Percentiles rank a stretch among this genome's conserved stretches.
Evolutionary conservation across 2,797 vertebrate species (phyloP).

Genomic region (Malurus splendens): DNA sequence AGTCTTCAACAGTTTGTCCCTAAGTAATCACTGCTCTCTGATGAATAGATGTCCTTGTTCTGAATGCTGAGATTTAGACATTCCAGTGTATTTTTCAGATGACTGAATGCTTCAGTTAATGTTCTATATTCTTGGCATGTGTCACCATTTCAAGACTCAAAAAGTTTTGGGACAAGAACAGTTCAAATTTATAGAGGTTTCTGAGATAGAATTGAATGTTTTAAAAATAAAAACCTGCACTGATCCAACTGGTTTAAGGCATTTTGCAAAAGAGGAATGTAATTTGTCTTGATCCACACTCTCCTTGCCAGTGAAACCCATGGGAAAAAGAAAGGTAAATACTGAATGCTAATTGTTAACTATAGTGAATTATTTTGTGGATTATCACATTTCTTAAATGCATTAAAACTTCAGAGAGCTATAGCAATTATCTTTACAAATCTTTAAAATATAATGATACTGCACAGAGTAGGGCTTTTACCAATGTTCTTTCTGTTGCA

Average conservation of each 20-base stretch:
- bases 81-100: constrained; percentile 27
- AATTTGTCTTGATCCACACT: background rate
- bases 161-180: background rate
- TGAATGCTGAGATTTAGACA: constrained; percentile 8
- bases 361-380: background rate
- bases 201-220: background rate
- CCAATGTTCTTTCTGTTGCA: background rate
- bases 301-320: background rate
- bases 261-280: background rate
- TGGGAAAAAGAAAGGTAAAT: background rate
- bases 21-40: background rate
- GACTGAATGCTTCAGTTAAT: constrained; percentile 1
- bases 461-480: background rate
- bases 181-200: background rate
- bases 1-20: constrained; percentile 2
- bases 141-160: background rate
- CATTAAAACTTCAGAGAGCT: background rate
- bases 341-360: background rate
- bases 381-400: constrained; percentile 23
- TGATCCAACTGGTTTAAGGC: background rate
- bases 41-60: constrained; percentile 32
- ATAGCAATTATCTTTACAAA: background rate
- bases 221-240: background rate
- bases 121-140: background rate
- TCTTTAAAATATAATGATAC: background rate